These are phyloP conservation scores for Lithosia quadra DNA, from an alignment of 2,888 invertebrate species.

Conservation along the genomic window DNA sequence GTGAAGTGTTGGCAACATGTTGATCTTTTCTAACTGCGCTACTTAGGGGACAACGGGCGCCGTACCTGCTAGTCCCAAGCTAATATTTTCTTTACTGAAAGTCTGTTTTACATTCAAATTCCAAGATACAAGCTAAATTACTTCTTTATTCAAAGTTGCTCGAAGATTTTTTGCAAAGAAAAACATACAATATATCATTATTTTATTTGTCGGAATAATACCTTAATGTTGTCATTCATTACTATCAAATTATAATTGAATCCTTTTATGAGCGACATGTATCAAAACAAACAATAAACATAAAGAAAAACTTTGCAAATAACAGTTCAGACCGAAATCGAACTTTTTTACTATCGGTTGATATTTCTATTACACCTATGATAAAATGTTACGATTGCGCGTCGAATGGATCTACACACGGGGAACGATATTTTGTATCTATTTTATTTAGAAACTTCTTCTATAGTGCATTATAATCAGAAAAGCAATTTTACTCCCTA, in stretches of 20 bases:
- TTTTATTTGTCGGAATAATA: conserved; percentile 24
- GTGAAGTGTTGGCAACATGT: conserved; percentile 85
- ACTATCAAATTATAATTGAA: conserved; percentile 45
- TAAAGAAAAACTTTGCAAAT: conserved; percentile 72
- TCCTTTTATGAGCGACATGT: conserved; percentile 58
- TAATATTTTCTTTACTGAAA: conserved; percentile 78
- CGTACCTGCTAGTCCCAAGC: conserved; percentile 70
- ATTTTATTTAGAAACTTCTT: conserved; percentile 84
- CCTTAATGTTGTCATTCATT: conserved; percentile 26
- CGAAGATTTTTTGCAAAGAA: conserved; percentile 15
- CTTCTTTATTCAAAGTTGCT: conserved; percentile 28
- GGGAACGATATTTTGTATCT: conserved; percentile 77
- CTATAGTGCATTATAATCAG: conserved; percentile 73
- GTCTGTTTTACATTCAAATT: conserved; percentile 52
- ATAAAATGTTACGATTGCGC: conserved; percentile 80
- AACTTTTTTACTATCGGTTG: conserved; percentile 80
- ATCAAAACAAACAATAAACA: conserved; percentile 74
- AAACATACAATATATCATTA: neutral
- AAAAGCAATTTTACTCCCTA: conserved; percentile 67
- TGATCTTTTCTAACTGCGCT: conserved; percentile 78
- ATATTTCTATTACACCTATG: conserved; percentile 85
- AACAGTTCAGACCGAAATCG: conserved; percentile 61
- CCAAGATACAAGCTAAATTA: conserved; percentile 28
- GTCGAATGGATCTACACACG: conserved; percentile 56
- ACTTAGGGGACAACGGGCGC: conserved; percentile 52